Evolutionary conservation across 2,797 vertebrate genomes (phyloP).

Genomic region (Rhinichthys osculus): DNA sequence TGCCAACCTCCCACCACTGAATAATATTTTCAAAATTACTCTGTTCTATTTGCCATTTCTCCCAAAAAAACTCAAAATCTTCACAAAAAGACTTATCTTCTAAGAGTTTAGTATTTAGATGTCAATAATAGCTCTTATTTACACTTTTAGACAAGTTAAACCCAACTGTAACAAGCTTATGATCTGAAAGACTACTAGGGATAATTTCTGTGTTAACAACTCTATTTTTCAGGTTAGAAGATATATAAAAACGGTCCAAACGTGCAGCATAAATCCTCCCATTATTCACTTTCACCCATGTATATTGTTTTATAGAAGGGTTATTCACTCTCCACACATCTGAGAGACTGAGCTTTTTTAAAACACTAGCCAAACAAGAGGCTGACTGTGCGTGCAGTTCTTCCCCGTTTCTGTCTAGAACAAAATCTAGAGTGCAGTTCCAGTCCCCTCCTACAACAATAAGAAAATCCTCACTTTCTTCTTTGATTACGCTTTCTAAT

Average conservation of each 20-base stretch:
- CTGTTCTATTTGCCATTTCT: too few relatives aligned
- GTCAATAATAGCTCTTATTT: too few relatives aligned
- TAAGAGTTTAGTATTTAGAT: too few relatives aligned
- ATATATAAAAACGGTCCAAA: background rate
- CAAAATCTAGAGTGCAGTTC: background rate
- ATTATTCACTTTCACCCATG: too few relatives aligned
- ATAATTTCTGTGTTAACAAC: too few relatives aligned
- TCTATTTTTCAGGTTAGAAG: background rate
- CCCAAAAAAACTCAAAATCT: too few relatives aligned
- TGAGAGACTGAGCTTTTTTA: background rate
- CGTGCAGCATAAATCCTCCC: background rate
- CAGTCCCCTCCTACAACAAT: background rate
- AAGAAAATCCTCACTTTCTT: background rate
- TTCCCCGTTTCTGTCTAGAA: background rate
- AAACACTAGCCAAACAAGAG: background rate
- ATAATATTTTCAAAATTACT: background rate
- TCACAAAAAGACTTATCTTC: too few relatives aligned
- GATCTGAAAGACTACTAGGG: too few relatives aligned
- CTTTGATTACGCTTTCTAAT: background rate
- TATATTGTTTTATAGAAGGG: background rate
- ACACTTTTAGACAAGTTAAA: too few relatives aligned
- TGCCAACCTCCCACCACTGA: background rate
- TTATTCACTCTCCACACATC: background rate
- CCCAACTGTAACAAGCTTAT: too few relatives aligned
- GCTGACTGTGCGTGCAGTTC: background rate